Evolutionary conservation across 2,888 invertebrate species (phyloP), one percentile per base, ranked within the genome.

Genomic region (Argynnis bischoffii): DNA sequence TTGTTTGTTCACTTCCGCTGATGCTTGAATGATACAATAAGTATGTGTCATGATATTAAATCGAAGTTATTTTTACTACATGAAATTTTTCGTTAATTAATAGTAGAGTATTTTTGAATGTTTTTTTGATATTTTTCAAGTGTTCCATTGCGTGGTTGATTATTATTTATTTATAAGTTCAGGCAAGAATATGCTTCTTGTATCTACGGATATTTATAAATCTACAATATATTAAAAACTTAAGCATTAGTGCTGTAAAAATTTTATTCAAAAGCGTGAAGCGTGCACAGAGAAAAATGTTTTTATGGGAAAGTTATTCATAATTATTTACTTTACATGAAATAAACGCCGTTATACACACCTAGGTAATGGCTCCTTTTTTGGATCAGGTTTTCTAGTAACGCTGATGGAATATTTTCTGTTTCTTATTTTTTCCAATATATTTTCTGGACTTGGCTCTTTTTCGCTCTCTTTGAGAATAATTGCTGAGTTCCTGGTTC

Each of bases 341-440:
- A 69, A 74, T 71, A 73, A 74, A 72, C 67, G 79, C 79, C 79
- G 81, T 82, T 77, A 91, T 92, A 92, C 92, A 92, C 92, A 92
- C 92, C 92, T 92, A 83, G 86, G 81, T 78, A 82, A 80, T 74
- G 86, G 78, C 77, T 92, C 89, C 87, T 88, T 88, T 74, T 88
- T 89, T 70, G 81, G 74, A 74, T 90, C 90, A 41, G 88, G 85
- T 85, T 91, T 91, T 80, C 88, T 86, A 64, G 90, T 92, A 77
- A 91, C 92, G 84, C 89, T 90, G 81, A 91, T 90, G 26, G 90
- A 90, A 77, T 90, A 87, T 79, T 93, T 93, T 77, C 92, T 86
- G 75, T 93, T 89, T 79, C 88, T 88, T 79, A 93, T 93, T 86
- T 90, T 92, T 64, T 92, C 93, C 72, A 93, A 78, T 76, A 93